Evolutionary conservation across 2,797 vertebrate species (phyloP).

Genomic region (Perdix hodgsoniae): DNA sequence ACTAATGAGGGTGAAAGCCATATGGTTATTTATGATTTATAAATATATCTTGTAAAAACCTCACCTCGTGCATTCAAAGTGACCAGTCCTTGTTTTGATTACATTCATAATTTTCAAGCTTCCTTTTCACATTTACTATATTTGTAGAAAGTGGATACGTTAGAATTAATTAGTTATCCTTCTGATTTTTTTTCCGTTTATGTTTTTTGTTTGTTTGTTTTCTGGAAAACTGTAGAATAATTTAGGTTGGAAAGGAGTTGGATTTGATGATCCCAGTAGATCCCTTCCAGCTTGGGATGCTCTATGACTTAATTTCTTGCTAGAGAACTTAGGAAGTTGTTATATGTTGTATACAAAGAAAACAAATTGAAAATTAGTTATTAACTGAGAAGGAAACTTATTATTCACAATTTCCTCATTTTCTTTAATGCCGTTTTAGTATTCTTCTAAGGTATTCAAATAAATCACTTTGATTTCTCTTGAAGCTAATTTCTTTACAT

Average conservation of each 20-base stretch:
- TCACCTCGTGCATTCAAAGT: not conserved
- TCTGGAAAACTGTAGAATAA: not conserved
- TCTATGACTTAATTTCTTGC: not conserved
- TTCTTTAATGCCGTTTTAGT: not conserved
- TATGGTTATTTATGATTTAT: not conserved
- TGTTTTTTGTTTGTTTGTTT: not conserved
- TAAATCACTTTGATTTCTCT: not conserved
- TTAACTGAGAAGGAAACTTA: not conserved
- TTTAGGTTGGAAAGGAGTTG: not conserved
- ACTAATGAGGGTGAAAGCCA: not conserved
- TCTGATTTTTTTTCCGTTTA: not conserved
- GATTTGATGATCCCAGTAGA: no score
- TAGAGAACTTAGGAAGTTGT: not conserved
- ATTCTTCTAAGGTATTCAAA: not conserved
- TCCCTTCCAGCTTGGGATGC: no score
- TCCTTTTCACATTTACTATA: not conserved
- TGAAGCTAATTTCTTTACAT: not conserved
- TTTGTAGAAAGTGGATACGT: not conserved
- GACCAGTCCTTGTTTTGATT: not conserved
- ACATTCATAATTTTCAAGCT: not conserved
- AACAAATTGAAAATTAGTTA: slow-evolving; percentile 18
- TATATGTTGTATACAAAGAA: not conserved
- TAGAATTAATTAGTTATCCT: not conserved
- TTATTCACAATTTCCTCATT: not conserved
- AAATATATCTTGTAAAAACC: not conserved